A percentile compares a stretch with the other conserved stretches of the same genome.
phyloP scores from a whole-genome alignment of 2,888 invertebrate genomes.

The Emmelina monodactyla region DNA sequence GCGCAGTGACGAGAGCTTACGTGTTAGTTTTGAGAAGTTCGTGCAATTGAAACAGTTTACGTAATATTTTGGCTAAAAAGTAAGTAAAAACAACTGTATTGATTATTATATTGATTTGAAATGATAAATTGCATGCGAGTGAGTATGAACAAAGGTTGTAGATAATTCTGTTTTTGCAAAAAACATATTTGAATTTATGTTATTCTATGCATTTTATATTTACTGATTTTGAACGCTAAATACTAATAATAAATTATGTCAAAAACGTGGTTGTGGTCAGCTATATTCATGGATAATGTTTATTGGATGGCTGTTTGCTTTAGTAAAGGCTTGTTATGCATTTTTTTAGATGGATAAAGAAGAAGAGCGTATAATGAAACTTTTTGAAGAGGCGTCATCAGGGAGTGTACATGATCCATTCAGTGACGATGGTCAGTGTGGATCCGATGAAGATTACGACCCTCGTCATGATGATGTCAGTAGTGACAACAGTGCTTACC shows the following conservation, averaged over 20 bases:
- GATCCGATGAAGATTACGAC: slow-evolving; percentile 3
- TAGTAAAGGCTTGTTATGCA: slow-evolving; percentile 2
- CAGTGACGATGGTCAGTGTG: slow-evolving; percentile 5
- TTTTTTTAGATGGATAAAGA: slow-evolving; percentile 5
- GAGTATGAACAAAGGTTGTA: slow-evolving; percentile 1
- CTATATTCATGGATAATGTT: slow-evolving; percentile 1
- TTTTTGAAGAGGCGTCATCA: slow-evolving; percentile 4
- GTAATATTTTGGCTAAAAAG: slow-evolving; percentile 1
- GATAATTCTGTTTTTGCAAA: slow-evolving; percentile 1
- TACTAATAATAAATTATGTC: neutral
- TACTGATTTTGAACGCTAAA: slow-evolving; percentile 3
- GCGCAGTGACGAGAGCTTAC: slow-evolving; percentile 1
- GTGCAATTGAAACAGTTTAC: neutral
- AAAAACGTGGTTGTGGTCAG: slow-evolving; percentile 3
- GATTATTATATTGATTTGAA: slow-evolving; percentile 2
- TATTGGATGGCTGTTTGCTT: slow-evolving; percentile 1
- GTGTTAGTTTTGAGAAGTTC: neutral
- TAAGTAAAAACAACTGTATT: neutral
- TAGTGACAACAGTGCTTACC: slow-evolving; percentile 5
- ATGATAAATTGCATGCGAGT: slow-evolving; percentile 3
- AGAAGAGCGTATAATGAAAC: no score
- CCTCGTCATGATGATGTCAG: slow-evolving; percentile 4
- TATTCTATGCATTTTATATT: slow-evolving; percentile 3
- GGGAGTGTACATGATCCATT: slow-evolving; percentile 2
- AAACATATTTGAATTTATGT: slow-evolving; percentile 1